phyloP scores from a whole-genome alignment of 2,113 vertebrate genomes.

The Mola mola region DNA sequence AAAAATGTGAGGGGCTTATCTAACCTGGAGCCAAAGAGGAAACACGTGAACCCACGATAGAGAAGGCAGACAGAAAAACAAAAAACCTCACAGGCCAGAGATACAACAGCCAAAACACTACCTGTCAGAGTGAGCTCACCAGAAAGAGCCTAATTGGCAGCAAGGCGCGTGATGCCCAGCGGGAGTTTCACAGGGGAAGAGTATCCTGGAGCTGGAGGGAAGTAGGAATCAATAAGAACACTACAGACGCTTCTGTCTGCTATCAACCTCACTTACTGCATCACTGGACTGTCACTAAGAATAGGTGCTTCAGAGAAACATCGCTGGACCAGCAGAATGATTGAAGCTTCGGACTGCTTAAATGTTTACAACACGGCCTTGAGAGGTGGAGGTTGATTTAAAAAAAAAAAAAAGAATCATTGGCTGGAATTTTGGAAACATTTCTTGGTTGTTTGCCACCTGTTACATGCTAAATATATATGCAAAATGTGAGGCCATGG shows the following conservation, averaged over 20 bases:
- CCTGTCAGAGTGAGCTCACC: slow-evolving; percentile 21
- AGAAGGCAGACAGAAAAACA: slow-evolving; percentile 18
- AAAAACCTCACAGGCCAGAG: slow-evolving; percentile 5
- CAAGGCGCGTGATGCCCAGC: slow-evolving; percentile 48
- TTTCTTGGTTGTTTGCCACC: too few relatives aligned
- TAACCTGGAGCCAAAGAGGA: background rate
- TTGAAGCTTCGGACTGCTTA: slow-evolving; percentile 3
- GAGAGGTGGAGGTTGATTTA: slow-evolving; percentile 2
- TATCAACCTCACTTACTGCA: slow-evolving; percentile 51
- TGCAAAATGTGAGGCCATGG: too few relatives aligned
- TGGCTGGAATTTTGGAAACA: too few relatives aligned
- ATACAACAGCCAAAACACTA: slow-evolving; percentile 14
- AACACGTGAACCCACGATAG: background rate
- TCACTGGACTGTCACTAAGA: slow-evolving; percentile 38
- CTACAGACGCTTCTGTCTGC: slow-evolving; percentile 31
- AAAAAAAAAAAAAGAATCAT: too few relatives aligned
- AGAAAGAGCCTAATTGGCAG: slow-evolving; percentile 56
- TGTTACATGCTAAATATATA: too few relatives aligned
- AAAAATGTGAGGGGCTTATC: slow-evolving; percentile 8
- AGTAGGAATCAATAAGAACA: slow-evolving; percentile 62
- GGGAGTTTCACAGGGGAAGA: slow-evolving; percentile 45
- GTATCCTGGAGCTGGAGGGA: slow-evolving; percentile 31
- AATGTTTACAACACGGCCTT: slow-evolving; percentile 12
- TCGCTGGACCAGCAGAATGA: background rate
- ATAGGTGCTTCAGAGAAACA: slow-evolving; percentile 13